Conservation (phyloP, 2,797 vertebrate species). For the Varecia variegata region DNA sequence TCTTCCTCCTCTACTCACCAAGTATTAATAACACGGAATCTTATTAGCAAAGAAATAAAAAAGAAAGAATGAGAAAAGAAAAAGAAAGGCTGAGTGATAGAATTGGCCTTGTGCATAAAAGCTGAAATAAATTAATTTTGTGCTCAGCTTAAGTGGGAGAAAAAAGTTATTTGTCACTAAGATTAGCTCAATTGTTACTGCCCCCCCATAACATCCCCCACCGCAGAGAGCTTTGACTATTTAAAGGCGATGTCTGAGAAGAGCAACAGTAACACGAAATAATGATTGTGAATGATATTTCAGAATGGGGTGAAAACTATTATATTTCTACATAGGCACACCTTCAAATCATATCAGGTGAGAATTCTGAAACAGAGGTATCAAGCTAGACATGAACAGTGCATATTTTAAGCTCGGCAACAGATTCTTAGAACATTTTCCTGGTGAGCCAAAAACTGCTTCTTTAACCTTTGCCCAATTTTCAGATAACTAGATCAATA, state of each 20-base stretch:
- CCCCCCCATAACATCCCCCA: not conserved
- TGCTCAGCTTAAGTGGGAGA: not conserved
- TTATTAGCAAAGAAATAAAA: not conserved
- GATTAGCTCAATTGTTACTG: conserved; percentile 1
- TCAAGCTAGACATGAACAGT: not conserved
- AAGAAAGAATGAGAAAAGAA: not conserved
- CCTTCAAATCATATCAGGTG: not conserved
- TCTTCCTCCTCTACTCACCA: not conserved
- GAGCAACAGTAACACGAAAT: not conserved
- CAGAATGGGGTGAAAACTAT: not conserved
- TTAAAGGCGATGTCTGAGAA: not conserved
- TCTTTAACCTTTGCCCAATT: not conserved
- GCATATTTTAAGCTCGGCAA: not conserved
- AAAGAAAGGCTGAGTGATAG: not conserved
- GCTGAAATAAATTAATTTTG: conserved; percentile 34
- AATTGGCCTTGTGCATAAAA: not conserved
- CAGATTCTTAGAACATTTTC: not conserved
- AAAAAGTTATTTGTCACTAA: conserved; percentile 2
- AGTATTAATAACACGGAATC: not conserved
- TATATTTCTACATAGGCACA: not conserved
- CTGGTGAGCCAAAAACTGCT: not conserved
- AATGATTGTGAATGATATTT: conserved; percentile 3
- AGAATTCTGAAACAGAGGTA: not conserved
- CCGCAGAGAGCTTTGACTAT: conserved; percentile 22
- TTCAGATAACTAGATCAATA: conserved; percentile 4